Conservation (phyloP, 23 tunicate genomes). For the Trididemnum clinides region DNA sequence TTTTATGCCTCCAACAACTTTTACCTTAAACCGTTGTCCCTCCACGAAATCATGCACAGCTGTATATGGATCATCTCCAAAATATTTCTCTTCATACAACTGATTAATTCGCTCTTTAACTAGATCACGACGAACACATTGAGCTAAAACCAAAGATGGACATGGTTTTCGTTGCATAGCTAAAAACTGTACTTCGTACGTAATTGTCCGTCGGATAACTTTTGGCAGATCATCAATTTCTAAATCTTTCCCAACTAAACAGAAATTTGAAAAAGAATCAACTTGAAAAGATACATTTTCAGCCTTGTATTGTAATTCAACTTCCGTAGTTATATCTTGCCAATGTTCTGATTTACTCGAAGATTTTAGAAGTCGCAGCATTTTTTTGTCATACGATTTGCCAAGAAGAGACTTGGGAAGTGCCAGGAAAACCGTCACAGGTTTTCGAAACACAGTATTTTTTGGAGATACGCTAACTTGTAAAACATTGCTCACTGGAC, state of each 20-base stretch:
- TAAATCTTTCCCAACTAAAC: slow-evolving; percentile 48
- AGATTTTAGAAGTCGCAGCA: slow-evolving; percentile 62
- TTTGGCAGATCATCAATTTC: slow-evolving; percentile 57
- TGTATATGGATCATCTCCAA: slow-evolving; percentile 56
- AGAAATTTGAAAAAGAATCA: slow-evolving; percentile 66
- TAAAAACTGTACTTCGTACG: slow-evolving; percentile 76
- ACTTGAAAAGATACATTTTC: slow-evolving; percentile 68
- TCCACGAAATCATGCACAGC: slow-evolving; percentile 69
- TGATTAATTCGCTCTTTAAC: slow-evolving; percentile 51
- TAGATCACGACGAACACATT: slow-evolving; percentile 50
- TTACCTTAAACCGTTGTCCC: slow-evolving; percentile 53
- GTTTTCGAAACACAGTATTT: slow-evolving; percentile 39
- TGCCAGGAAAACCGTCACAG: slow-evolving; percentile 62
- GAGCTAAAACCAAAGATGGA: slow-evolving; percentile 64
- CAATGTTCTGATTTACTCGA: slow-evolving; percentile 41
- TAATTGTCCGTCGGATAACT: slow-evolving; percentile 56
- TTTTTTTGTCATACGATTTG: slow-evolving; percentile 28
- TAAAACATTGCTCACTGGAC: slow-evolving; percentile 52
- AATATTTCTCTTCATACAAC: slow-evolving; percentile 49
- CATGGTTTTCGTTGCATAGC: slow-evolving; percentile 67
- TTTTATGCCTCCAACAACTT: slow-evolving; percentile 68
- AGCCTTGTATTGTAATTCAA: slow-evolving; percentile 40
- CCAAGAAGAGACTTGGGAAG: slow-evolving; percentile 68
- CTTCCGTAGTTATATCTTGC: slow-evolving; percentile 60
- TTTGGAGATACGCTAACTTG: slow-evolving; percentile 45